Conservation (phyloP, 2,113 vertebrate genomes). For the Bambusicola thoracicus region DNA sequence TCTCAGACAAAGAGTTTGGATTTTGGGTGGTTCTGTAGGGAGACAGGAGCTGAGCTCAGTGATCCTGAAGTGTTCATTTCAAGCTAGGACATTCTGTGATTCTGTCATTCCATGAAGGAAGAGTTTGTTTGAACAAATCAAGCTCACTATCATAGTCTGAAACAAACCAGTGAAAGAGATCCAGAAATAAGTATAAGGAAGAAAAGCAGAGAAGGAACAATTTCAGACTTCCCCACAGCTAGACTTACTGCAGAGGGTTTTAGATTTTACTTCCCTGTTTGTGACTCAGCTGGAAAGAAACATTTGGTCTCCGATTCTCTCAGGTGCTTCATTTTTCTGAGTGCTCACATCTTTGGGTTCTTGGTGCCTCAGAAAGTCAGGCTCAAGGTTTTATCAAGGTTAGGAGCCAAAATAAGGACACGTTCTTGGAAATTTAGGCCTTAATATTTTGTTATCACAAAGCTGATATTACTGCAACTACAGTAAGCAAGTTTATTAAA, state of each 20-base stretch:
- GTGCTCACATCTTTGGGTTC: not conserved
- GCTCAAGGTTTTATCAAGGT: not conserved
- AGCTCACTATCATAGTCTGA: not conserved
- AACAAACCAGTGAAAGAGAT: not conserved
- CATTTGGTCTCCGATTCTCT: not conserved
- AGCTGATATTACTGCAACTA: not conserved
- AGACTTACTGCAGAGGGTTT: not conserved
- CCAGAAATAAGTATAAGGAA: conserved; percentile 33
- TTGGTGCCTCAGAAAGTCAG: not conserved
- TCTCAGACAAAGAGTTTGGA: not conserved
- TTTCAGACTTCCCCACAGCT: conserved; percentile 31
- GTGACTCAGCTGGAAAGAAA: not conserved
- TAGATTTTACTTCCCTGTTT: conserved; percentile 14
- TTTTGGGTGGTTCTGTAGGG: not conserved
- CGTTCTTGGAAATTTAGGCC: not conserved
- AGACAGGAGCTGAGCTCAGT: not conserved
- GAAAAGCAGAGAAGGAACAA: conserved; percentile 11
- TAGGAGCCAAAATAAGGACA: not conserved
- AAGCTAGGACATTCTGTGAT: not conserved
- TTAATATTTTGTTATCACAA: not conserved
- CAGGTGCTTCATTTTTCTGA: not conserved
- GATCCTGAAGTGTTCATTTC: not conserved
- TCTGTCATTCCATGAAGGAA: not conserved
- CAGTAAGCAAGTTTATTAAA: not conserved
- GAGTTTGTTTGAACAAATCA: not conserved